Conservation (phyloP, 2,113 vertebrate genomes). For the Empidonax traillii region DNA sequence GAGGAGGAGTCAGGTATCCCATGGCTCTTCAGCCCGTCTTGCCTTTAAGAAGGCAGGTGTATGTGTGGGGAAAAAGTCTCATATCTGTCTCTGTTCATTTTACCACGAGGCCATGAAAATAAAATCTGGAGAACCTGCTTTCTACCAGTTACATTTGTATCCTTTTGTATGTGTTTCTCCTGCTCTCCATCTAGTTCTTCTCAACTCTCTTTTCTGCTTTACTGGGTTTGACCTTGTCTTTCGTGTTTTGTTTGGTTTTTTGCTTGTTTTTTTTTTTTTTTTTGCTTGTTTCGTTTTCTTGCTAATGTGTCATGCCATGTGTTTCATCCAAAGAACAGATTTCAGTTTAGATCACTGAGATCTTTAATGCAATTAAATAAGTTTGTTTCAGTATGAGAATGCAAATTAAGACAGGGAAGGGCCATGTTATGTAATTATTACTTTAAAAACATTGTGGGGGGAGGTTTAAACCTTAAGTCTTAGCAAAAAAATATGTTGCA, state of each 20-base stretch:
- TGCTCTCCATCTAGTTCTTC: background rate
- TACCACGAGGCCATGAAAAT: background rate
- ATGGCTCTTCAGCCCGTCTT: background rate
- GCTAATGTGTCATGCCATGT: background rate
- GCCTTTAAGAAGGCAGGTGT: background rate
- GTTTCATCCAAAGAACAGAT: background rate
- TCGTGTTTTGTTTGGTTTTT: background rate
- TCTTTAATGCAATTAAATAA: background rate
- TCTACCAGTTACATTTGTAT: background rate
- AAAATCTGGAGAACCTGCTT: background rate
- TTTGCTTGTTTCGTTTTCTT: background rate
- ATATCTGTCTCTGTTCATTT: background rate
- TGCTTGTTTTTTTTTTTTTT: background rate
- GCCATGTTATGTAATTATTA: background rate
- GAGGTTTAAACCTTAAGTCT: background rate
- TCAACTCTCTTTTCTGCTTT: background rate
- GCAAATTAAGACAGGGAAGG: background rate
- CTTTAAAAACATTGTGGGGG: background rate
- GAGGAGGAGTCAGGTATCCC: background rate
- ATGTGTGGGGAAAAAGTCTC: background rate
- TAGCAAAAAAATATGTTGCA: background rate
- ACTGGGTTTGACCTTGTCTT: background rate
- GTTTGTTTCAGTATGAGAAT: background rate
- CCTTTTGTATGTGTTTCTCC: background rate
- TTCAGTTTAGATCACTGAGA: background rate